Evolutionary conservation across 2,113 vertebrate genomes (phyloP).

Genomic region (Zosterops hypoxanthus): DNA sequence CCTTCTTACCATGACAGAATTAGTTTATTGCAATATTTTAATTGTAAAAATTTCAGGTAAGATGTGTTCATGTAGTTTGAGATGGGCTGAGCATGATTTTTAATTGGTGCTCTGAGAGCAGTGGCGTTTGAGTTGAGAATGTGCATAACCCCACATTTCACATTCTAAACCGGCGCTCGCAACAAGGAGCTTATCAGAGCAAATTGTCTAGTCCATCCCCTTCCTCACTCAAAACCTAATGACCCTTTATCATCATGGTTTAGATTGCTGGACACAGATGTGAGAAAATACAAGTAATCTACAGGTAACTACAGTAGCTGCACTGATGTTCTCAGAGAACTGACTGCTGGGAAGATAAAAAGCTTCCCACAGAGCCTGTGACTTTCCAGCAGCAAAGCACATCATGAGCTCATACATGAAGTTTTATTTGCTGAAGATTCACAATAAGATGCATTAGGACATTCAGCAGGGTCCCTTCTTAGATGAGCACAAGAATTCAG

Average conservation of each 20-base stretch:
- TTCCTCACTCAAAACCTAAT: conserved; percentile 90
- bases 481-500: conserved; percentile 75
- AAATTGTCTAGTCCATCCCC: conserved; percentile 86
- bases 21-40: conserved; percentile 69
- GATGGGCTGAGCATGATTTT: conserved; percentile 47
- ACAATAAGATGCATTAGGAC: conserved; percentile 85
- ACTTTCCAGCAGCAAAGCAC: conserved; percentile 90
- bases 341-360: conserved; percentile 98
- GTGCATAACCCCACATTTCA: conserved; percentile 74
- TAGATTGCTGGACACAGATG: conserved; percentile 88
- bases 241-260: conserved; percentile 89
- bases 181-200: conserved; percentile 88
- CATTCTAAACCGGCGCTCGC: conserved; percentile 82
- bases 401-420: conserved; percentile 95
- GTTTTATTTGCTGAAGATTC: conserved; percentile 87
- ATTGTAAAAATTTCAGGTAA: conserved; percentile 46
- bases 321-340: conserved; percentile 91
- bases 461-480: conserved; percentile 80
- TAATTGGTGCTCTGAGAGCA: conserved; percentile 67
- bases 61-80: conserved; percentile 3
- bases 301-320: conserved; percentile 88
- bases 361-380: conserved; percentile 92
- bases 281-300: conserved; percentile 92
- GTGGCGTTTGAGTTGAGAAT: conserved; percentile 51
- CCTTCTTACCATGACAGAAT: conserved; percentile 71